A percentile compares a stretch with the other conserved stretches of the same genome.
These are phyloP conservation scores for Poeciliopsis presidionis DNA, from an alignment of 2,797 vertebrate genomes.

Conservation along the genomic window DNA sequence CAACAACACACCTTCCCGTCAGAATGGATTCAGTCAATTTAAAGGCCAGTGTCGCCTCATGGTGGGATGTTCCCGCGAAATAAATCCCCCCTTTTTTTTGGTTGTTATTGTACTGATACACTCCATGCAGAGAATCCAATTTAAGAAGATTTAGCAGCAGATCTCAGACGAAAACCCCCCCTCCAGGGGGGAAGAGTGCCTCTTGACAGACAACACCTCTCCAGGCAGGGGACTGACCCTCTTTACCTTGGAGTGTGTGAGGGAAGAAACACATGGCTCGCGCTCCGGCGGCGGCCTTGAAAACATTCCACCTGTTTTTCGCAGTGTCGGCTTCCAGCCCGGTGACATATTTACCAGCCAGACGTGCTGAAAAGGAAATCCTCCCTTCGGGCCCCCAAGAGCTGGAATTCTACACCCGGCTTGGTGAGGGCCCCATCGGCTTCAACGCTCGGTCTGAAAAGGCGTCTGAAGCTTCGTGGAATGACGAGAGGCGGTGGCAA, in stretches of 20 bases:
- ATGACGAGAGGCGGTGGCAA: constrained; percentile 39
- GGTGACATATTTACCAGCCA: constrained; percentile 68
- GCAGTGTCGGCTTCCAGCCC: constrained; percentile 54
- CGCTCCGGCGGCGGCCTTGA: constrained; percentile 44
- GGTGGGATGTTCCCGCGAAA: constrained; percentile 32
- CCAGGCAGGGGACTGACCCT: constrained; percentile 40
- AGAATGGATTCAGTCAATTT: constrained; percentile 25
- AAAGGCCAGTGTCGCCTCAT: constrained; percentile 46
- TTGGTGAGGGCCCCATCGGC: constrained; percentile 34
- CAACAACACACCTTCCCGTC: constrained; percentile 26
- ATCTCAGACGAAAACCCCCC: constrained; percentile 40
- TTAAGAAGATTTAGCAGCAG: constrained; percentile 49
- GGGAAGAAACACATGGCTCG: constrained; percentile 34
- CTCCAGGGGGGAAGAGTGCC: constrained; percentile 22
- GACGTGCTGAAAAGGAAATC: constrained; percentile 69
- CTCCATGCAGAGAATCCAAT: constrained; percentile 43
- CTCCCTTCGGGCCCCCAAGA: constrained; percentile 54
- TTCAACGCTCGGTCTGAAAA: constrained; percentile 27
- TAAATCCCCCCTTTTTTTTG: constrained; percentile 12
- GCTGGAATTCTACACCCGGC: constrained; percentile 45
- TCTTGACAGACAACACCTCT: constrained; percentile 54
- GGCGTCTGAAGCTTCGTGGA: constrained; percentile 41
- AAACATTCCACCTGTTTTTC: constrained; percentile 71
- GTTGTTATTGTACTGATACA: constrained; percentile 16
- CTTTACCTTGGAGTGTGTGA: constrained; percentile 29